Base-by-base conservation (phyloP, 2,888 invertebrate species). In the Agonum fuliginosum region DNA sequence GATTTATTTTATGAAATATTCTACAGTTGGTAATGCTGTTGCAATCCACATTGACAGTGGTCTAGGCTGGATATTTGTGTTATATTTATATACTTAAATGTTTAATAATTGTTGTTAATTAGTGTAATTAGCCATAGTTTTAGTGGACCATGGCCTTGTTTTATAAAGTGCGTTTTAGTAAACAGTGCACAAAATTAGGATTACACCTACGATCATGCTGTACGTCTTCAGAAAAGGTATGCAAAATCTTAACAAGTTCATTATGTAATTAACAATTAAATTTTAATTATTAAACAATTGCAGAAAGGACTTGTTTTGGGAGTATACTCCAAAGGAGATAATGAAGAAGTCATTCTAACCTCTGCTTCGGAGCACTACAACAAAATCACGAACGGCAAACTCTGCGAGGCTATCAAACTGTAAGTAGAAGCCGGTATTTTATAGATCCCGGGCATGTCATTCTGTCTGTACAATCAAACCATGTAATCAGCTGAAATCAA, bases 251-350 rank as follows among this genome's bases (percentile, higher is more conserved):
- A 67, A 37, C 22, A 14, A 46, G 62, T 69, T 58, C 54, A 46
- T 71, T 41, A 70, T 41, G 20, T 70, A 8, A 58, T 74, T 54
- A 12, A 19, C 14, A 22, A 67, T 65, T 58, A 17, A 43, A 77
- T 48, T 8, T 58, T 65, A 67, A 12, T 75, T 24, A 78, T 70
- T 77, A n/a, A 70, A 46, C 27, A 37, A 43, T 74, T 67, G 78
- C 84, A 90, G 90, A 89, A 87, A 85, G 90, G 90, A 78, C 83
- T 90, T 80, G 89, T 90, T 78, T 85, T 90, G 79, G 90, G 90
- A 75, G 88, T 88, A 37, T 89, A 89, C 80, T 81, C 82, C 41
- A 86, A 87, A 79, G 85, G 87, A 78, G 86, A 88, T 71, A 84
- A 83, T 78, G 84, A 86, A 79, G 85, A 86, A 77, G 80, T 89